Base-by-base conservation (phyloP, 2,888 invertebrate species). In the Leuctra nigra region DNA sequence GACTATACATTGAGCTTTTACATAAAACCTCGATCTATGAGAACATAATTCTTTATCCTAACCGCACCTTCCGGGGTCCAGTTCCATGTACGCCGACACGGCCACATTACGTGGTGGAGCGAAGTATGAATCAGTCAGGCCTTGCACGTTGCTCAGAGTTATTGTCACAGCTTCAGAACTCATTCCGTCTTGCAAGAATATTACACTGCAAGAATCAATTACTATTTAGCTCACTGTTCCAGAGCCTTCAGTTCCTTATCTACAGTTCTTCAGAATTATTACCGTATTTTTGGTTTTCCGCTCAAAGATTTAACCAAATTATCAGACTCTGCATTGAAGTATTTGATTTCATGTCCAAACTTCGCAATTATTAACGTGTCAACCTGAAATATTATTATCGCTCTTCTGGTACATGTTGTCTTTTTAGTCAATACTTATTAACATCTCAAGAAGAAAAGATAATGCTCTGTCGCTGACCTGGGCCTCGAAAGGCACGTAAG, bases 231-330 rank as follows among this genome's bases (percentile, higher is more conserved):
- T 1, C 13, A 11, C 22, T 18, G 25, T 48, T 22, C 48, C 6
- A 48, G 20, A 24, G n/a, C 23, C 4, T 2, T 39, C 9, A 24
- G 22, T 48, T 13, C 23, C 25, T 16, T 23, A 9, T 33, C 20
- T 6, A 23, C 39, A 24, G 23, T 24, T 20, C 48, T 47, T 29
- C 13, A 41, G 24, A 14, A 6, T 18, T 18, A 53, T 70, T 70
- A 83, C 83, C 82, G 80, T 1, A 83, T 65, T 66, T 79, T 78
- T 1, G 83, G 81, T 62, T 79, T 80, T 25, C 83, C 83, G 48
- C 77, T 80, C 47, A 80, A 65, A 1, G 82, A 80, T 66, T 81
- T 82, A 36, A 71, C 67, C 62, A 79, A 80, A 35, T 78, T 75
- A 55, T 78, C 79, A 0, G 79, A 77, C 64, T 81, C 80, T 66